Conservation (phyloP, 2,888 invertebrate genomes). For the Brachypterus glaber region DNA sequence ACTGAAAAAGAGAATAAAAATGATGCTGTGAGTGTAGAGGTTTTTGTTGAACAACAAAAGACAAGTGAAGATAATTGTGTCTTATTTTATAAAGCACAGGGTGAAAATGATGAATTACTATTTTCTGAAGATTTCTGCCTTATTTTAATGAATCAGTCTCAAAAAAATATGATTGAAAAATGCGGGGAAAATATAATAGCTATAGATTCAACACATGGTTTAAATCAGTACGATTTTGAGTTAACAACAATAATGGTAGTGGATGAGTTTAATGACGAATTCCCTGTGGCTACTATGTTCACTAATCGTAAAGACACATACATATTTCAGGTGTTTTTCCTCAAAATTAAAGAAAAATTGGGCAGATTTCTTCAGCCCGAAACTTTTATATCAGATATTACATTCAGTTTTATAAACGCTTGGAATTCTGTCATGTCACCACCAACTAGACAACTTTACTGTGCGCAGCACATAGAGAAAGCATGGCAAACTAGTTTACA, state of each 20-base stretch:
- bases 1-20: slow-evolving; percentile 1
- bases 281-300: slow-evolving; percentile 10
- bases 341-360: not conserved
- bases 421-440: not conserved
- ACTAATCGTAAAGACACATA: slow-evolving; percentile 9
- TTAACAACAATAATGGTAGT: slow-evolving; percentile 9
- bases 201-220: slow-evolving; percentile 4
- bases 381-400: not conserved
- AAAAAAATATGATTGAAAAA: not conserved
- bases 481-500: not conserved
- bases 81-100: slow-evolving; percentile 3
- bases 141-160: slow-evolving; percentile 4
- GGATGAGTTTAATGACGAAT: slow-evolving; percentile 14
- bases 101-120: not conserved
- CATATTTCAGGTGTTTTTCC: not conserved
- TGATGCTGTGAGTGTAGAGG: not conserved
- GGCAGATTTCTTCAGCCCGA: not conserved
- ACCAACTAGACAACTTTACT: not conserved
- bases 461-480: not conserved
- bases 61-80: slow-evolving; percentile 1
- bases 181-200: not conserved
- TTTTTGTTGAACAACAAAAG: not conserved
- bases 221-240: slow-evolving; percentile 14
- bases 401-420: not conserved
- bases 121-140: not conserved